Base-by-base conservation (phyloP, 2,888 invertebrate genomes). In the Philereme vetulata region DNA sequence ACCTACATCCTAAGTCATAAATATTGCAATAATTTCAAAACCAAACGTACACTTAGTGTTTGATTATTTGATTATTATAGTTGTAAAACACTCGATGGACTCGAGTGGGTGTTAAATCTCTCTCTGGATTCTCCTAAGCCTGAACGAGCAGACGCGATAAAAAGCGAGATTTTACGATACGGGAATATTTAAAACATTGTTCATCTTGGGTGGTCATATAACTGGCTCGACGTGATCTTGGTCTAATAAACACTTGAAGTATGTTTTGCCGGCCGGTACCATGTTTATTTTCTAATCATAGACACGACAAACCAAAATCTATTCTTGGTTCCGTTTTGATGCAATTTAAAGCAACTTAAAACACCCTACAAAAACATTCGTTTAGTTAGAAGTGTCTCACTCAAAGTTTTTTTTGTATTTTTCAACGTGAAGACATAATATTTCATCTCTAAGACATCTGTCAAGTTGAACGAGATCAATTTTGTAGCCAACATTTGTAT, bases 121-220 rank as follows among this genome's bases (percentile, higher is more conserved):
- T 85, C 79, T 82, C 82, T 76, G 58, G 78, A 82, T 85, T 80
- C 77, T 78, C 76, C 80, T 80, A 78, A 75, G 76, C 71, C 73
- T 68, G 72, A 80, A 85, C 77, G 79, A 76, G 77, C 78, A 76
- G 75, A 75, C 72, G 78, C 80, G 86, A 90, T 90, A 90, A 90
- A 88, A 88, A 85, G 80, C 72, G 71, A 87, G 91, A 90, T 91
- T 90, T 91, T 91, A 90, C 80, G 88, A 90, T 91, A 89, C 79
- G 75, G 74, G 74, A 78, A 82, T 85, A 82, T 83, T 77, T 77
- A 78, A 84, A 86, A 84, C 88, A 88, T 85, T 90, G 88, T 89
- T 84, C 90, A 76, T 82, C 90, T 85, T 91, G 90, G 91, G 90
- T 91, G 90, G 91, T 75, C 90, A 79, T 79, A 76, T 76, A 81